Evolutionary conservation across 2,888 invertebrate genomes (phyloP), one percentile per base, ranked within the genome.

Genomic region (Hirtodrosophila alboralis): DNA sequence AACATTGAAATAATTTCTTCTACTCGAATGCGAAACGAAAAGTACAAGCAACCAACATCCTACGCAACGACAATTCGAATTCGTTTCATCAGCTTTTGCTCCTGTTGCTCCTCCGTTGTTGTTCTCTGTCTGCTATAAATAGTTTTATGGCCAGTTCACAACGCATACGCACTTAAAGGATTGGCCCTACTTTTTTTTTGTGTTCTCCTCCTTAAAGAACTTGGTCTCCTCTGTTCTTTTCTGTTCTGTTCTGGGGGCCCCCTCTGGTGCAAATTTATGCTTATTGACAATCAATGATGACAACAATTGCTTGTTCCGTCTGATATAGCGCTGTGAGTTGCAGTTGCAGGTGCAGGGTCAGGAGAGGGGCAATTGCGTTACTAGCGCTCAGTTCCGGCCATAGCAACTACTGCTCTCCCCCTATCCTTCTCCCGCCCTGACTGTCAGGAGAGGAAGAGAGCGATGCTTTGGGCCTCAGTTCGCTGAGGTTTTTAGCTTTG

Each of bases 201-300:
- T n/a, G n/a, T n/a, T 41, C 72, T 49, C 30, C 45, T 33, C 23
- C n/a, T n/a, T n/a, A n/a, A n/a, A n/a, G 21, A 14, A 37, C 31
- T 64, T 56, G 65, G 30, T 12, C 30, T 51, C 34, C 12, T 26
- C 56, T 10, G 26, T 21, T 28, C 62, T 30, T 9, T 41, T 9
- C 5, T 26, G 18, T 31, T 38, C 26, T 30, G 16, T 2, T 9
- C 8, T 30, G 33, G 38, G 68, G n/a, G 79, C 84, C 87, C 88
- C 88, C 87, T 84, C 86, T 74, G 84, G 87, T 80, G 88, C 84
- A 88, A 88, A 88, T 88, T 89, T 88, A 88, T 88, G 89, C 87
- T 89, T 88, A 89, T 88, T 87, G 85, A 85, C 88, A 88, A 88
- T 88, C 88, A 87, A 88, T 88, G 87, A 88, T 88, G 88, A 87